These are phyloP conservation scores for Aptenodytes patagonicus DNA, from an alignment of 2,113 vertebrate species.

Conservation along the genomic window DNA sequence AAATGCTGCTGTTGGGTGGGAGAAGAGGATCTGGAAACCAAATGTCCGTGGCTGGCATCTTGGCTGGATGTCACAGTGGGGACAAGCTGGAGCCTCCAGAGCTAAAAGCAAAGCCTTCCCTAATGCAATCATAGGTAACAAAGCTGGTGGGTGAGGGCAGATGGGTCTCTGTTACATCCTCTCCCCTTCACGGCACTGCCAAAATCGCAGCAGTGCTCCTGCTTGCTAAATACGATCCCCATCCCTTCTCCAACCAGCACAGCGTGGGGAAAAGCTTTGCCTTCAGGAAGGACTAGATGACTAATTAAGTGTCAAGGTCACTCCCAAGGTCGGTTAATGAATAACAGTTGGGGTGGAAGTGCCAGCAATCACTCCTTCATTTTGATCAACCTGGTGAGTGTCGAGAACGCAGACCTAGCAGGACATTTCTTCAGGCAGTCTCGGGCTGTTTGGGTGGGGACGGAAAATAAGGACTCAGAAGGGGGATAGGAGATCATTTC, in stretches of 20 bases:
- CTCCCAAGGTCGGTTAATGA: constrained; percentile 31
- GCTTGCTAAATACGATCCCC: neutral
- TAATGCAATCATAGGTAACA: neutral
- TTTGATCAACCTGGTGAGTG: neutral
- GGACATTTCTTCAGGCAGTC: neutral
- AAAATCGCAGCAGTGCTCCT: neutral
- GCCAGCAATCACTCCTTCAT: neutral
- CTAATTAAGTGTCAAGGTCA: constrained; percentile 41
- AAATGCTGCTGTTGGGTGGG: neutral
- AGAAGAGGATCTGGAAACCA: neutral
- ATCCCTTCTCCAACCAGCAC: neutral
- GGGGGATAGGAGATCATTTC: neutral
- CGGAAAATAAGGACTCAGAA: neutral
- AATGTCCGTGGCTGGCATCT: accelerated
- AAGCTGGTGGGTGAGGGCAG: neutral
- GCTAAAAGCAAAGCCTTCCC: neutral
- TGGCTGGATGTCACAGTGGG: neutral
- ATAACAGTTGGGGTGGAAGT: neutral
- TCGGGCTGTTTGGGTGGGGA: neutral
- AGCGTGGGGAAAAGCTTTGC: neutral
- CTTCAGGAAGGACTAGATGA: neutral
- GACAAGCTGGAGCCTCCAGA: neutral
- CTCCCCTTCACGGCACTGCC: accelerated
- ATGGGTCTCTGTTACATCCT: neutral
- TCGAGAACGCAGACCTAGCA: neutral